These are phyloP conservation scores for Lanistes nyassanus DNA, from an alignment of 1,140 invertebrate genomes.

Conservation along the genomic window DNA sequence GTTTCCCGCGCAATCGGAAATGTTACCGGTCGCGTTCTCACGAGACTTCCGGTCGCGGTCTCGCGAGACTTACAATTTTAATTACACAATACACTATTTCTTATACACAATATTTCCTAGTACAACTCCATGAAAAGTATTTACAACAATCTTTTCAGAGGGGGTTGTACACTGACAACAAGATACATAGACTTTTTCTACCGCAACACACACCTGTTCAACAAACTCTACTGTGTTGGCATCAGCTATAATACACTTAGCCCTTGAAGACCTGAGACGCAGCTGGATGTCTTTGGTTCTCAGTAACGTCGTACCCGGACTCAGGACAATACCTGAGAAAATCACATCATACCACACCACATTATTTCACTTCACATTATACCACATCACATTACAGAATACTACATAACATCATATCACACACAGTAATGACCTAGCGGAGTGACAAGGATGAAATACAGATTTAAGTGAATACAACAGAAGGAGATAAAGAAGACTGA, in stretches of 20 bases:
- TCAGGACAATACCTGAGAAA: conserved; percentile 50
- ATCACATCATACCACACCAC: no score
- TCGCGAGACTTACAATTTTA: no score
- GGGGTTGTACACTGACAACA: not conserved
- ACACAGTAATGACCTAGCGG: not conserved
- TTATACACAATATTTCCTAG: no score
- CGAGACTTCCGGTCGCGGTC: no score
- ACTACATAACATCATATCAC: not conserved
- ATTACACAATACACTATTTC: no score
- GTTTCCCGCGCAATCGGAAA: no score
- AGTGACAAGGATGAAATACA: not conserved
- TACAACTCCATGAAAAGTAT: no score
- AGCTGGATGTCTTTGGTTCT: conserved; percentile 35
- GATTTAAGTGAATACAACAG: not conserved
- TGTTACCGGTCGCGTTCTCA: no score
- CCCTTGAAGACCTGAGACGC: conserved; percentile 23
- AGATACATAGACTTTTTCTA: no score
- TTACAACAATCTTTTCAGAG: no score
- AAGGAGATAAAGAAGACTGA: not conserved
- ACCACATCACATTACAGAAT: not conserved
- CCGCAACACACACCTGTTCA: conserved; percentile 6
- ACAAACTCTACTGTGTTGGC: not conserved
- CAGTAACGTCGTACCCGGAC: conserved; percentile 58
- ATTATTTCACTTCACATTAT: no score
- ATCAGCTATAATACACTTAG: conserved; percentile 28